These are phyloP conservation scores for Panagrolaimus sp. DNA, from an alignment of 1,140 invertebrate genomes.

Conservation along the genomic window DNA sequence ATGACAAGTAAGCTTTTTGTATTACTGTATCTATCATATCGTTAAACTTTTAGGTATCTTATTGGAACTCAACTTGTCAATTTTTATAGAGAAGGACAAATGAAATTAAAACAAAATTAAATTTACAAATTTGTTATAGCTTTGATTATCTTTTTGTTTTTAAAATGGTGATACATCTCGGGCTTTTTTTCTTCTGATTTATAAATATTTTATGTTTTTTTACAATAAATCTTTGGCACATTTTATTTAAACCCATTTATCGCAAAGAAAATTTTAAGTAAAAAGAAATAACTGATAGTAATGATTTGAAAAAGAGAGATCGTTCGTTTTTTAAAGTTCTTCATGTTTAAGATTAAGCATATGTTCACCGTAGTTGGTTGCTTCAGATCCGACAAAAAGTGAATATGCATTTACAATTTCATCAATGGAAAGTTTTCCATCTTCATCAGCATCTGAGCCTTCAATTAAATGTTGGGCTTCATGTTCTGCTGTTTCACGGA, in stretches of 20 bases:
- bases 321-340: slow-evolving; percentile 29
- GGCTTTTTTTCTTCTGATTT: no score
- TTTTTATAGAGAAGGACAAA: slow-evolving; percentile 60
- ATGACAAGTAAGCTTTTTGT: slow-evolving; percentile 76
- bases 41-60: slow-evolving; percentile 65
- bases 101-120: slow-evolving; percentile 2
- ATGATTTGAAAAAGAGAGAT: neutral
- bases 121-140: no score
- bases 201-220: no score
- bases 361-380: slow-evolving; percentile 87
- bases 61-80: slow-evolving; percentile 89
- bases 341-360: slow-evolving; percentile 68
- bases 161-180: no score
- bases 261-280: no score
- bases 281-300: no score
- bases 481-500: slow-evolving; percentile 75
- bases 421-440: slow-evolving; percentile 73
- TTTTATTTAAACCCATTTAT: no score
- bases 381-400: slow-evolving; percentile 88
- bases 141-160: no score
- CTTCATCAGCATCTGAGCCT: slow-evolving; percentile 78
- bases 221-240: no score
- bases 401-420: slow-evolving; percentile 84
- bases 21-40: neutral
- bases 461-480: slow-evolving; percentile 85